A percentile compares a stretch with the other conserved stretches of the same genome.
These are phyloP conservation scores for Drosophila engyochracea DNA, from an alignment of 2,888 invertebrate species.

Conservation along the genomic window DNA sequence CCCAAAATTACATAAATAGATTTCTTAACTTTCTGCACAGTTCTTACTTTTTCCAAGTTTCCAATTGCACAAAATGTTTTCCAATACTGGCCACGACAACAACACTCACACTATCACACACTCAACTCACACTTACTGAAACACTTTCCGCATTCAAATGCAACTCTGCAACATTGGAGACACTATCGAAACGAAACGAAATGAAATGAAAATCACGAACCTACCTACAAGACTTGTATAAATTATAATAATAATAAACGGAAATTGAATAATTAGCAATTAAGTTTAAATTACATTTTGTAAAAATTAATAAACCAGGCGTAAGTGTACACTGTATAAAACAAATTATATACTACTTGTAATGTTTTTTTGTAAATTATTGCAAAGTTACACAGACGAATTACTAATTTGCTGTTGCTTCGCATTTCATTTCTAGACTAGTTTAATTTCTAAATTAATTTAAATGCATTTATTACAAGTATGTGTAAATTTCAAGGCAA, in stretches of 20 bases:
- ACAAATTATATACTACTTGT: constrained; percentile 48
- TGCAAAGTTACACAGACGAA: constrained; percentile 56
- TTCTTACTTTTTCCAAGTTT: constrained; percentile 73
- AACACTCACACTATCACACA: constrained; percentile 24
- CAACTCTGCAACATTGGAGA: constrained; percentile 56
- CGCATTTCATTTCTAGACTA: constrained; percentile 70
- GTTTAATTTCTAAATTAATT: constrained; percentile 78
- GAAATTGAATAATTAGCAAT: constrained; percentile 58
- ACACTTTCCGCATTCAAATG: constrained; percentile 49
- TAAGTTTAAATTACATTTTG: constrained; percentile 80
- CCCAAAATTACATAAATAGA: constrained; percentile 26
- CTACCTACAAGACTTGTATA: constrained; percentile 84
- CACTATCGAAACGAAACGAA: constrained; percentile 51
- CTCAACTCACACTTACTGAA: constrained; percentile 19
- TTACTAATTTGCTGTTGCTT: constrained; percentile 62
- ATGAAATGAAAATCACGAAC: constrained; percentile 70
- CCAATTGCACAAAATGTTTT: constrained; percentile 65
- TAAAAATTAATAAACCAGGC: constrained; percentile 69
- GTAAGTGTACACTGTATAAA: constrained; percentile 75
- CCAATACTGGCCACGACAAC: constrained; percentile 47
- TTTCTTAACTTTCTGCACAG: constrained; percentile 68
- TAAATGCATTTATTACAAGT: constrained; percentile 71
- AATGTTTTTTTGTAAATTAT: constrained; percentile 72
- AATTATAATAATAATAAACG: constrained; percentile 57
- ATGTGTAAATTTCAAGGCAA: constrained; percentile 72